These are phyloP conservation scores for Euura saliciscinereae DNA, from an alignment of 1,140 invertebrate species.

Conservation along the genomic window DNA sequence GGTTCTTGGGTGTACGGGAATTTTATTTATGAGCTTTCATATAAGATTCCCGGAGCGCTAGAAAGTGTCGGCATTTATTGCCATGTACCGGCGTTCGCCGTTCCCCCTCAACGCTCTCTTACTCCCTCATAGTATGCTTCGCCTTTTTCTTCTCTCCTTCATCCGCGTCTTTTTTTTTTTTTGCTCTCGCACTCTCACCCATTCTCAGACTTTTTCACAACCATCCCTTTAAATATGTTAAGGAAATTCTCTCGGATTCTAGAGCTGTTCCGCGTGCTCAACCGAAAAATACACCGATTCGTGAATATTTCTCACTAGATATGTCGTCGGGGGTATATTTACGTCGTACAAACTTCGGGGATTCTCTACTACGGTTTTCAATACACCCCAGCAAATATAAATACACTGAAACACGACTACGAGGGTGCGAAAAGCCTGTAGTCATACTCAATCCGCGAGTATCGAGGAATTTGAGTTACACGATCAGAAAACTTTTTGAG, in stretches of 20 bases:
- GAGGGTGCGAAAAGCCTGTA: not conserved
- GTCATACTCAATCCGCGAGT: not conserved
- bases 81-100: conserved; percentile 19
- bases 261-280: conserved; percentile 3
- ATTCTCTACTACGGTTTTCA: not conserved
- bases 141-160: conserved; percentile 12
- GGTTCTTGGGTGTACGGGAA: conserved; percentile 30
- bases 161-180: not conserved
- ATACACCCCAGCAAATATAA: not conserved
- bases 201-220: conserved; percentile 1
- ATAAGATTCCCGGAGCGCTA: conserved; percentile 35
- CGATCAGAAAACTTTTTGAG: too few species aligned
- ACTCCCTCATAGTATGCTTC: not conserved
- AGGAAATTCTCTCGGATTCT: conserved; percentile 7
- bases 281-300: conserved; percentile 5
- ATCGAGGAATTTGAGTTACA: not conserved
- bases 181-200: not conserved
- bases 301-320: conserved; percentile 6
- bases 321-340: not conserved
- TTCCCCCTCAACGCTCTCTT: conserved; percentile 10
- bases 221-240: conserved; percentile 7
- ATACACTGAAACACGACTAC: not conserved
- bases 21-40: conserved; percentile 45
- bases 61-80: conserved; percentile 39
- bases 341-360: not conserved